These are phyloP conservation scores for Nycteola revayana DNA, from an alignment of 2,888 invertebrate genomes.

Conservation along the genomic window DNA sequence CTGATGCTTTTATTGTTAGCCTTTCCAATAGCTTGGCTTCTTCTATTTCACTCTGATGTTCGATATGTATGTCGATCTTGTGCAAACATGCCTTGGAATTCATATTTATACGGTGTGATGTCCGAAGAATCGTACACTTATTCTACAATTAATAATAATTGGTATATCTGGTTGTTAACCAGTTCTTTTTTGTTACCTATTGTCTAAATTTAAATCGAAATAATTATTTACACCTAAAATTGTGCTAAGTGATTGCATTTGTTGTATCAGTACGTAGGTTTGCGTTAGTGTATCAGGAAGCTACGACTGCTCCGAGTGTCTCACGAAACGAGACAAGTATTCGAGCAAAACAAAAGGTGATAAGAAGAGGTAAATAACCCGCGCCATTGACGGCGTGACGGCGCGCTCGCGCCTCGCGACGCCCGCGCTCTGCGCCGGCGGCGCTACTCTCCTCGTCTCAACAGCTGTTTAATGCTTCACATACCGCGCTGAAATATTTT, in stretches of 20 bases:
- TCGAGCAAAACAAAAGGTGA: constrained; percentile 80
- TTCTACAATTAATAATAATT: no score
- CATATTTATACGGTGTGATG: no score
- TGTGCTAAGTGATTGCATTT: no score
- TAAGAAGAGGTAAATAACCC: constrained; percentile 80
- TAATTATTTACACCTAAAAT: no score
- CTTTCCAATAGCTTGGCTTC: constrained; percentile 65
- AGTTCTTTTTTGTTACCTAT: no score
- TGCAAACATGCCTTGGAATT: constrained; percentile 50
- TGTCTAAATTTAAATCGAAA: no score
- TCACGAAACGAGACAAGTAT: constrained; percentile 61
- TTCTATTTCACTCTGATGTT: constrained; percentile 67
- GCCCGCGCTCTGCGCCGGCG: constrained; percentile 34
- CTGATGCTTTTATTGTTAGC: constrained; percentile 75
- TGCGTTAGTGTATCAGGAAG: constrained; percentile 47
- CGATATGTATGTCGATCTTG: constrained; percentile 67
- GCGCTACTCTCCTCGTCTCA: constrained; percentile 40
- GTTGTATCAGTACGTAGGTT: no score
- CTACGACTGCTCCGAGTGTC: constrained; percentile 39
- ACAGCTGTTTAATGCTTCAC: constrained; percentile 65
- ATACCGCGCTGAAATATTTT: constrained; percentile 61
- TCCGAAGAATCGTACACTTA: no score
- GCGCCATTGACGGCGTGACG: constrained; percentile 73
- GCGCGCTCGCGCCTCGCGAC: constrained; percentile 33
- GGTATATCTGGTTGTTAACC: no score